Evolutionary conservation across 2,888 invertebrate genomes (phyloP), one percentile per base, ranked within the genome.

Genomic region (Tuberolachnus salignus): DNA sequence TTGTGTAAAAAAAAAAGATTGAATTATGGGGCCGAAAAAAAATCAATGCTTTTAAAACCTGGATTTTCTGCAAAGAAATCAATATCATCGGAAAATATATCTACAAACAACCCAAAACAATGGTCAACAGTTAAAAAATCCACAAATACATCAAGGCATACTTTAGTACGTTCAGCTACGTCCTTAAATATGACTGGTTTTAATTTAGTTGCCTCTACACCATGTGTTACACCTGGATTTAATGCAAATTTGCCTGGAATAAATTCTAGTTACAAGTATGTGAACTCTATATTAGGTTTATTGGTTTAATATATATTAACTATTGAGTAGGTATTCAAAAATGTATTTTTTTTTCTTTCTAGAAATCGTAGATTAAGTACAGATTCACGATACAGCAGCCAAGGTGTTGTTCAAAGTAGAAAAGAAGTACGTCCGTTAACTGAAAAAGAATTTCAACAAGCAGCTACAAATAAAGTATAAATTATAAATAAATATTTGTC

Each of bases 371-470:
- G 78, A 51, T 69, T 78, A 42, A 78, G 78, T 42, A 23, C 49
- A 16, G 78, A 78, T 42, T 78, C 78, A n/a, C 75, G 81, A 34
- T 78, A 80, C 4, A 81, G 81, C 73, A 80, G 73, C n/a, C 69
- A 80, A 71, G 81, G 81, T 51, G 72, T 80, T 16, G 75, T 81
- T 66, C 81, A 75, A 46, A 81, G 74, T 51, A 74, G 80, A 66
- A 81, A 81, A 67, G 81, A 81, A 71, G 71, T 80, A 1, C 71
- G 81, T 57, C 81, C 81, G 26, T 53, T 81, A 42, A 42, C 46
- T 13, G 81, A 81, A n/a, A 81, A 81, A 75, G 64, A 80, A 13
- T 81, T 81, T 67, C 81, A 81, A 67, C 49, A 46, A 9, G 46
- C 63, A 19, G 80, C 81, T 19, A 71, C 80, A 49, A 8, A 75